Evolutionary conservation across 2,113 vertebrate genomes (phyloP), one percentile per base, ranked within the genome.

Genomic region (Phylloscopus trochilus): DNA sequence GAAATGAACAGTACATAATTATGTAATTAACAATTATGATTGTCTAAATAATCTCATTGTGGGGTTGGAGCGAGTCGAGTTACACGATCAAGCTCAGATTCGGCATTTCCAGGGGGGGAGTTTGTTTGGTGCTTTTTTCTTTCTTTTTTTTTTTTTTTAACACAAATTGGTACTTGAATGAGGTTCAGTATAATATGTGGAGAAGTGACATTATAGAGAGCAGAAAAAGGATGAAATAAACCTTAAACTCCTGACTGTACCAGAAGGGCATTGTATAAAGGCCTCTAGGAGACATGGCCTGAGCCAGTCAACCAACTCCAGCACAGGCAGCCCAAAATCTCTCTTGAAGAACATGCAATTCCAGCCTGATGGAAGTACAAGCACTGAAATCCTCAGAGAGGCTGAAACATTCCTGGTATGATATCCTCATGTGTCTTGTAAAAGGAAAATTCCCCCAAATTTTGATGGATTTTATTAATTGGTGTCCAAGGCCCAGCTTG

Each of bases 11-110:
- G 56, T 21, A 74, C 9, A 16, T 72, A 87, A 92, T 92, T 84
- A 96, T 64, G 66, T 22, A 91, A 92, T 91, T 91, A 89, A 81
- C 64, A 91, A 87, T 62, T 77, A 77, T 9, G 31, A 86, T 24
- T 92, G 68, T 69, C 60, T 89, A 77, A 87, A 53, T 77, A 83
- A 93, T 81, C 76, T 89, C 30, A 33, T 1, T 43, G 68, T 20
- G 63, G 47, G 58, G 51, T 2, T 74, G 43, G 52, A 87, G 18
- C 0, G 9, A 90, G 49, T 69, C 15, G 1, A 87, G 80, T 87
- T 81, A 70, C 44, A 49, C 0, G 31, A 92, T 43, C 72, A 11
- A 22, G 43, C 35, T 92, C 72, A 83, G 62, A 88, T 56, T 47
- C 58, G 33, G 28, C 59, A 53, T 23, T 60, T 69, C 39, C 5